phyloP scores from a whole-genome alignment of 2,888 invertebrate species.

The Nymphalis urticae region DNA sequence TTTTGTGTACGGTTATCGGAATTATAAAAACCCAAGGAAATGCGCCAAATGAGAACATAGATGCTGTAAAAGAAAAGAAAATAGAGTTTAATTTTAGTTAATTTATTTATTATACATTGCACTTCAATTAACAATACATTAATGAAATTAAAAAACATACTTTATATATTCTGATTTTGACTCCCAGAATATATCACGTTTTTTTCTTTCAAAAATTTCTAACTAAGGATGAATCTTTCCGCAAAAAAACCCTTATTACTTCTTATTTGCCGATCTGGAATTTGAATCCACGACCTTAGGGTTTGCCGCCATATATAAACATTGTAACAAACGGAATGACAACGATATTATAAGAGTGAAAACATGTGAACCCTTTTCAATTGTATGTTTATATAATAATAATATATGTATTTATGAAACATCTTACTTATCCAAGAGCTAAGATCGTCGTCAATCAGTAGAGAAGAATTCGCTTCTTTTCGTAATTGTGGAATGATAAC shows the following conservation, averaged over 20 bases:
- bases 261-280: too few species aligned
- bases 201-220: too few species aligned
- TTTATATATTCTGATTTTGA: too few species aligned
- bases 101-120: too few species aligned
- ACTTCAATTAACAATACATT: background rate
- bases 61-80: slow-evolving; percentile 43
- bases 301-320: too few species aligned
- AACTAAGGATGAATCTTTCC: too few species aligned
- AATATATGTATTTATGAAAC: background rate
- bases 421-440: slow-evolving; percentile 57
- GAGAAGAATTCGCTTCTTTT: slow-evolving; percentile 48
- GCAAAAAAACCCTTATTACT: too few species aligned
- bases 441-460: slow-evolving; percentile 46
- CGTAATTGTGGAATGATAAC: slow-evolving; percentile 54
- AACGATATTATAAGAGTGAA: background rate
- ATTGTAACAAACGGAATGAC: too few species aligned
- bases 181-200: too few species aligned
- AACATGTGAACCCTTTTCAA: background rate
- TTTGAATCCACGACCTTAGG: too few species aligned
- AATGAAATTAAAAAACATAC: background rate
- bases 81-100: background rate
- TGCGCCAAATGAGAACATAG: slow-evolving; percentile 36
- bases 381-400: background rate
- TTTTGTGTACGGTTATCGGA: slow-evolving; percentile 41
- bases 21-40: slow-evolving; percentile 44